Percentiles rank a stretch among this genome's conserved stretches.
Conservation (phyloP, 2,888 invertebrate species). For the Hypercompe scribonia region DNA sequence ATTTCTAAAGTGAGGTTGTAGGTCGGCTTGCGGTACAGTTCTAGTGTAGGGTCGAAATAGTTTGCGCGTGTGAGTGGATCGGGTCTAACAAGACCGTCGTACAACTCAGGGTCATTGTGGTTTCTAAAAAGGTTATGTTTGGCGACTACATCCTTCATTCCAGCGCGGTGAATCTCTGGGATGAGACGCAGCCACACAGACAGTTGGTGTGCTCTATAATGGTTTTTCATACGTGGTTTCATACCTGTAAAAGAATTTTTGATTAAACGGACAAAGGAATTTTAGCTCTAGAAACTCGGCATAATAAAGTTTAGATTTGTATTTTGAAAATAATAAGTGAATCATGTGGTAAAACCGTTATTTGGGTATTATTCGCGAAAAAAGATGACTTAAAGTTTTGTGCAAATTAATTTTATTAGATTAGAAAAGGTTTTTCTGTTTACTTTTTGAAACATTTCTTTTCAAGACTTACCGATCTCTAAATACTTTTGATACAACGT, state of each 20-base stretch:
- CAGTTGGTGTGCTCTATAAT: constrained; percentile 98
- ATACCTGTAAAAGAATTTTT: constrained; percentile 89
- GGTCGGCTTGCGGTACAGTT: constrained; percentile 88
- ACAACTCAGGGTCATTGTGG: constrained; percentile 95
- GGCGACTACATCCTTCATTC: constrained; percentile 95
- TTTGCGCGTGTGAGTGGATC: constrained; percentile 91
- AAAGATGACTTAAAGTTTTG: not conserved
- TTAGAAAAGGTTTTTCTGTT: not conserved
- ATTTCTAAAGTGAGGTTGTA: constrained; percentile 85
- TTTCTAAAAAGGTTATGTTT: constrained; percentile 96
- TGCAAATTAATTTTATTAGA: not conserved
- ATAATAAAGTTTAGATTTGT: constrained; percentile 68
- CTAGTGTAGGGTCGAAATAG: constrained; percentile 88
- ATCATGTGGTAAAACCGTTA: constrained; percentile 21
- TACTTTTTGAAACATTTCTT: not conserved
- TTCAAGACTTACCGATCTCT: constrained; percentile 92
- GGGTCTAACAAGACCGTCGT: constrained; percentile 95
- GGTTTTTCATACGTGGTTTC: constrained; percentile 97
- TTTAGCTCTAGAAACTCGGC: constrained; percentile 51
- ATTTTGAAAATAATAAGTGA: constrained; percentile 46
- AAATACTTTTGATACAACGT: constrained; percentile 96
- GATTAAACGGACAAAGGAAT: constrained; percentile 59
- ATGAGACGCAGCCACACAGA: constrained; percentile 98
- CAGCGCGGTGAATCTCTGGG: constrained; percentile 95
- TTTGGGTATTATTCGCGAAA: not conserved